Evolutionary conservation across 2,113 vertebrate species (phyloP).

Genomic region (Murina feae): DNA sequence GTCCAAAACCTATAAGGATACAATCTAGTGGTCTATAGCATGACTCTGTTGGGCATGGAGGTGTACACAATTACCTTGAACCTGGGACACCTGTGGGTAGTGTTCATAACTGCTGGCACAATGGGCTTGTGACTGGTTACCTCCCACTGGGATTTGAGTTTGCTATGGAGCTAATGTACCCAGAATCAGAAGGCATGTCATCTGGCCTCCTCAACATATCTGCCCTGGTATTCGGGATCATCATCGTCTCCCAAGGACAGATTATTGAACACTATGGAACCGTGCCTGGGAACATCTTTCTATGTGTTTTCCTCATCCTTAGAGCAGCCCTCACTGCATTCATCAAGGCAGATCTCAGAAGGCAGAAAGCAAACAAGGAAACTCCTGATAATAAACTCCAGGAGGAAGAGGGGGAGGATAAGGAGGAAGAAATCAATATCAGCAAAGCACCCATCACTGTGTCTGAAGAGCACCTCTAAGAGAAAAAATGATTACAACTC

Average conservation of each 20-base stretch:
- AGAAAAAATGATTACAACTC: background rate
- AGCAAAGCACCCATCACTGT: background rate
- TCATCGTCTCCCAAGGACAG: slow-evolving; percentile 90
- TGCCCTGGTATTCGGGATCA: slow-evolving; percentile 95
- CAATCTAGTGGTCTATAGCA: slow-evolving; percentile 89
- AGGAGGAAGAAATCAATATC: background rate
- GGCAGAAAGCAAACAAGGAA: slow-evolving; percentile 87
- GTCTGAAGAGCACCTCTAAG: slow-evolving; percentile 39
- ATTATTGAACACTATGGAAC: slow-evolving; percentile 88
- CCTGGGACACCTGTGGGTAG: slow-evolving; percentile 90
- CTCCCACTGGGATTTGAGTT: slow-evolving; percentile 96
- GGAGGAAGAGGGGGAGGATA: background rate
- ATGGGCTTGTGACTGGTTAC: slow-evolving; percentile 97
- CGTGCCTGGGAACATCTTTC: slow-evolving; percentile 88
- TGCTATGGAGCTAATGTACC: slow-evolving; percentile 93
- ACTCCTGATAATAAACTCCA: slow-evolving; percentile 62
- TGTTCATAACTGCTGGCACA: slow-evolving; percentile 90
- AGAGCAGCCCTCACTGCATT: slow-evolving; percentile 89
- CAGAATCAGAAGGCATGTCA: slow-evolving; percentile 95
- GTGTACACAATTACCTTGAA: slow-evolving; percentile 88
- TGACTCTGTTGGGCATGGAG: slow-evolving; percentile 91
- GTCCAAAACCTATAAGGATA: slow-evolving; percentile 95
- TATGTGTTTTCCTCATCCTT: slow-evolving; percentile 88
- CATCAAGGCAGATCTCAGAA: slow-evolving; percentile 91
- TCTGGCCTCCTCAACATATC: slow-evolving; percentile 95